phyloP scores from a whole-genome alignment of 2,113 vertebrate species.

The Salminus brasiliensis region DNA sequence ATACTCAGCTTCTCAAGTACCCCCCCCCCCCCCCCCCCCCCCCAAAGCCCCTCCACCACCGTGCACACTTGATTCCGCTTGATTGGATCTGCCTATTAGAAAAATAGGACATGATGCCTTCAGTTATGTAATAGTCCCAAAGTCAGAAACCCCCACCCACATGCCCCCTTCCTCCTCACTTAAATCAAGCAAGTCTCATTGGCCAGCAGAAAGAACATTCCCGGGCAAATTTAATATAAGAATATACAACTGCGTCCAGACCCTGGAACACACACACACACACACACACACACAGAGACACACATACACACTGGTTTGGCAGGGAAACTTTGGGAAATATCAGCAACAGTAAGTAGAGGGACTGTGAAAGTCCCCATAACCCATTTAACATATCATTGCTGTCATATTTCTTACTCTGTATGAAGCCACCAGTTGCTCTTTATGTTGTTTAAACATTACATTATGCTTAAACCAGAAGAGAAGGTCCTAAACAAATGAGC shows the following conservation, averaged over 20 bases:
- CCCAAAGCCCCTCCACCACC: not conserved
- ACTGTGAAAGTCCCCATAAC: not conserved
- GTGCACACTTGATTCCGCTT: slow-evolving; percentile 45
- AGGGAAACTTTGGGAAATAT: not conserved
- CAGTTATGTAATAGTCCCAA: slow-evolving; percentile 21
- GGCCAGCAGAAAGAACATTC: not conserved
- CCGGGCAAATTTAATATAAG: not conserved
- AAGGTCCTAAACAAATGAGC: too few species aligned
- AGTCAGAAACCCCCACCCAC: not conserved
- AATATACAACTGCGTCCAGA: not conserved
- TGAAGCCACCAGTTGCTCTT: not conserved
- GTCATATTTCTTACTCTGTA: not conserved
- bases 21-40: too few species aligned
- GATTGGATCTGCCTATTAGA: slow-evolving; percentile 43
- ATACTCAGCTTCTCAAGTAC: too few species aligned
- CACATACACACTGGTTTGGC: not conserved
- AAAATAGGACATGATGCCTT: slow-evolving; percentile 40
- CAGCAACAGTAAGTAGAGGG: not conserved
- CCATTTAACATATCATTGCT: not conserved
- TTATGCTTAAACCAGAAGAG: too few species aligned
- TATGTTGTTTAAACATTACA: not conserved
- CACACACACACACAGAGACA: not conserved
- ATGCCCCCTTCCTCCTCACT: not conserved
- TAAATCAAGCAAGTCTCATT: slow-evolving; percentile 34
- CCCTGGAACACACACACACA: not conserved